Evolutionary conservation across 2,888 invertebrate species (phyloP), one percentile per base, ranked within the genome.

Genomic region (Trissolcus brochymenae): DNA sequence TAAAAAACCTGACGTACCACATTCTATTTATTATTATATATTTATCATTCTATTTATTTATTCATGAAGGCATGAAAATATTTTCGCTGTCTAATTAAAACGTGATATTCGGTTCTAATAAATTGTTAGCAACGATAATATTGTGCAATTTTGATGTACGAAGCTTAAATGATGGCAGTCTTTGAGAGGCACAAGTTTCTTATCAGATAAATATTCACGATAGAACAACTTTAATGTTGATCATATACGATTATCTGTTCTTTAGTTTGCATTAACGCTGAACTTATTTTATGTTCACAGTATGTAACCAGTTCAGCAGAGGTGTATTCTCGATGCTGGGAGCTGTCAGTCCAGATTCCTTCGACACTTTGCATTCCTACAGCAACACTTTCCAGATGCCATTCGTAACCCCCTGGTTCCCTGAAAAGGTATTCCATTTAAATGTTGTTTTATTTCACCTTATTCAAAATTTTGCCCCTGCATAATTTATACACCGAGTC

Each of bases 331-430:
- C 96, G 0, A 95, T 97, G 95, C 90, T 97, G 82, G 96, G 96
- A 6, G 96, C 96, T 9, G 96, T 97, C 53, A 95, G 95, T 62
- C 96, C 96, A 46, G 96, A 96, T 87, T 96, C 96, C n/a, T 97
- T 97, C 88, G 96, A 97, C 90, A 97, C 96, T 4, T 92, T 97
- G 61, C 96, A 97, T 89, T 97, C 97, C 17, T 97, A 97, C 90
- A 95, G 96, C 86, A 97, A 97, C 90, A 96, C 97, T 60, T 97
- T 97, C 89, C 96, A 97, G 90, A 96, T 97, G 95, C 97, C 97
- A 46, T 97, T 97, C 88, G 94, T 97, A 78, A 96, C 96, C 54
- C 96, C 96, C 13, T 96, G 96, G 96, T 97, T 96, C 87, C 96
- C 97, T 0, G 96, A 97, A 90, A 96, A 96, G 92, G 95, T 95